A percentile compares a stretch with the other conserved stretches of the same genome.
Conservation (phyloP, 2,113 vertebrate genomes). For the Paracanthobrama guichenoti region DNA sequence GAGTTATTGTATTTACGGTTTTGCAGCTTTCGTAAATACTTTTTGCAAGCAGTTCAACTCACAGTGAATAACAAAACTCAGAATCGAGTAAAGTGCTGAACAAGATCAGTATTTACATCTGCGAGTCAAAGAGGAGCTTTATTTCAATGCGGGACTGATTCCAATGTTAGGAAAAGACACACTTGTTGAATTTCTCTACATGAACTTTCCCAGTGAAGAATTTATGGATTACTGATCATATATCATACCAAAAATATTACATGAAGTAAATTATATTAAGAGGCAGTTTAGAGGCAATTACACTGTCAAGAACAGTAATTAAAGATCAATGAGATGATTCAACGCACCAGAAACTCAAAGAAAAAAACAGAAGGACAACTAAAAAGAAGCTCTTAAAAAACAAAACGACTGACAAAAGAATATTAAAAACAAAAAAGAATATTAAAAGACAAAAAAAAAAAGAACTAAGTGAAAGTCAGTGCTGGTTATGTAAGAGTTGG, state of each 20-base stretch:
- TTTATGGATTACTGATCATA: slow-evolving; percentile 56
- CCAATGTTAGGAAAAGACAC: slow-evolving; percentile 1
- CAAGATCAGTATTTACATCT: slow-evolving; percentile 39
- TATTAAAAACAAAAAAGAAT: slow-evolving; percentile 46
- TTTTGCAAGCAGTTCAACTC: slow-evolving; percentile 14
- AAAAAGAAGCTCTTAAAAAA: slow-evolving; percentile 20
- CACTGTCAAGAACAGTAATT: slow-evolving; percentile 71
- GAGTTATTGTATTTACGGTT: slow-evolving; percentile 26
- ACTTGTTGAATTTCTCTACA: not conserved
- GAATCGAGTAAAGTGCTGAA: slow-evolving; percentile 39
- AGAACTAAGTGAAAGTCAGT: slow-evolving; percentile 63
- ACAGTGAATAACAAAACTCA: slow-evolving; percentile 1
- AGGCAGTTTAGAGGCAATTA: slow-evolving; percentile 65
- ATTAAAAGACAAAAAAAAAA: slow-evolving; percentile 50
- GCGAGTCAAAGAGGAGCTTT: not conserved
- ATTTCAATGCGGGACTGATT: not conserved
- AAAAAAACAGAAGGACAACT: not conserved
- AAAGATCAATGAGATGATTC: slow-evolving; percentile 66
- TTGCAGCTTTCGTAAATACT: slow-evolving; percentile 28
- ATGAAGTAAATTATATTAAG: slow-evolving; percentile 56
- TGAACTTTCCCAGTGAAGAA: slow-evolving; percentile 35
- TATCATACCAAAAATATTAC: slow-evolving; percentile 42
- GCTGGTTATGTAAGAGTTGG: slow-evolving; percentile 59
- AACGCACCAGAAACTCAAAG: not conserved
- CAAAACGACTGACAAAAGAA: not conserved